These are phyloP conservation scores for Salticus scenicus DNA, from an alignment of 2,888 invertebrate genomes.

Conservation along the genomic window DNA sequence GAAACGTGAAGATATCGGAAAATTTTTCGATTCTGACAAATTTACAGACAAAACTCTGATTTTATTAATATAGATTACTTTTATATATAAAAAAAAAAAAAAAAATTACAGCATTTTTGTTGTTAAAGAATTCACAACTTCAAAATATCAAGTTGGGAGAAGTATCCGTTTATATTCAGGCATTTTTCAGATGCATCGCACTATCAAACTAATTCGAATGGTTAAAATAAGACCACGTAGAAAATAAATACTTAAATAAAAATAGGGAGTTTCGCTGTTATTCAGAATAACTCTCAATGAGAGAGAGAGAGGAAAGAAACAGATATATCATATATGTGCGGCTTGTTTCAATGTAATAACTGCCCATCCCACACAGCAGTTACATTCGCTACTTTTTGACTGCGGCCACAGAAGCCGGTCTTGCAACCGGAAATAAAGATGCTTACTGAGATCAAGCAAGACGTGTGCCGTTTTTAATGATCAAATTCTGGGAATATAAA, in stretches of 20 bases:
- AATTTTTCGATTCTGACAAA: no score
- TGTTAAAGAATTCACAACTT: no score
- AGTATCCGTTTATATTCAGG: no score
- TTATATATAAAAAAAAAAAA: no score
- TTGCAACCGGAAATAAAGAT: conserved; percentile 48
- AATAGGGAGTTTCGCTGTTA: not conserved
- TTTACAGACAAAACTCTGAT: no score
- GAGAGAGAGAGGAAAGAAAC: not conserved
- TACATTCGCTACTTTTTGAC: not conserved
- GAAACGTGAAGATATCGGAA: no score
- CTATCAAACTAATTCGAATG: no score
- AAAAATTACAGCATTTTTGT: no score
- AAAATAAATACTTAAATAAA: not conserved
- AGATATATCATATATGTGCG: not conserved
- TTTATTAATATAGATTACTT: no score
- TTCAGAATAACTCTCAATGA: not conserved
- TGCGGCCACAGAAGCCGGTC: not conserved
- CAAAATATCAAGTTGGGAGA: no score
- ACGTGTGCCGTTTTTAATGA: conserved; percentile 44
- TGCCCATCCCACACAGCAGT: conserved; percentile 12
- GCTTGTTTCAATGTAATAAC: not conserved
- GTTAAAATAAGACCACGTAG: no score
- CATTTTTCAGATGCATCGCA: no score
- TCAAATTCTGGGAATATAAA: conserved; percentile 47
- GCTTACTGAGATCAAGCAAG: conserved; percentile 16